phyloP scores from a whole-genome alignment of 2,797 vertebrate species.

The Amazona finschi region DNA sequence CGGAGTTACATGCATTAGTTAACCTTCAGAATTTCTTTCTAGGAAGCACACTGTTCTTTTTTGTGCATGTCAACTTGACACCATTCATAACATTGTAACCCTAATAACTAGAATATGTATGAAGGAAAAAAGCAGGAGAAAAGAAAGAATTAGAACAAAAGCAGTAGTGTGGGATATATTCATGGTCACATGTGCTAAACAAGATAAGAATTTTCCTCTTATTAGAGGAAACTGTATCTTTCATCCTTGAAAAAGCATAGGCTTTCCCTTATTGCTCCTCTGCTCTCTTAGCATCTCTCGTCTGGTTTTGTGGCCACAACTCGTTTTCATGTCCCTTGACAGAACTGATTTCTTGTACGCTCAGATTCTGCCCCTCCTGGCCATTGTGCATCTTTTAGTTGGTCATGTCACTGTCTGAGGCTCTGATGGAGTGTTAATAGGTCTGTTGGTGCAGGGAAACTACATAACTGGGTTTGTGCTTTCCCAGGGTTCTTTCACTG shows the following conservation, averaged over 20 bases:
- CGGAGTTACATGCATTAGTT: background rate
- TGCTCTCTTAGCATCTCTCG: background rate
- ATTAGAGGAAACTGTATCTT: background rate
- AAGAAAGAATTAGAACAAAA: background rate
- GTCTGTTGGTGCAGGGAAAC: background rate
- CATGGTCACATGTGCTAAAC: background rate
- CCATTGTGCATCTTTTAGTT: background rate
- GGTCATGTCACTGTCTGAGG: accelerated
- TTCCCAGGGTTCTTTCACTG: background rate
- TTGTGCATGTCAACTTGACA: background rate
- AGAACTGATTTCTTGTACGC: background rate
- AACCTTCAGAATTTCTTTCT: background rate
- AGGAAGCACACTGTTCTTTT: background rate
- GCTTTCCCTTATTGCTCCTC: background rate
- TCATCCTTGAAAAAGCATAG: background rate
- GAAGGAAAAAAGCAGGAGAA: background rate
- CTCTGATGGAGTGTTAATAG: background rate
- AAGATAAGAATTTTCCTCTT: background rate
- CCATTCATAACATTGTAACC: background rate
- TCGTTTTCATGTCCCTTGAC: background rate
- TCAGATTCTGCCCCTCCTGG: background rate
- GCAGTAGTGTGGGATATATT: background rate
- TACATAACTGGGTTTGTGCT: accelerated
- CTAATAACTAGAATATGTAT: background rate
- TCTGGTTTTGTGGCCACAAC: background rate